Conservation (phyloP, 2,797 vertebrate species). For the Discoglossus pictus region DNA sequence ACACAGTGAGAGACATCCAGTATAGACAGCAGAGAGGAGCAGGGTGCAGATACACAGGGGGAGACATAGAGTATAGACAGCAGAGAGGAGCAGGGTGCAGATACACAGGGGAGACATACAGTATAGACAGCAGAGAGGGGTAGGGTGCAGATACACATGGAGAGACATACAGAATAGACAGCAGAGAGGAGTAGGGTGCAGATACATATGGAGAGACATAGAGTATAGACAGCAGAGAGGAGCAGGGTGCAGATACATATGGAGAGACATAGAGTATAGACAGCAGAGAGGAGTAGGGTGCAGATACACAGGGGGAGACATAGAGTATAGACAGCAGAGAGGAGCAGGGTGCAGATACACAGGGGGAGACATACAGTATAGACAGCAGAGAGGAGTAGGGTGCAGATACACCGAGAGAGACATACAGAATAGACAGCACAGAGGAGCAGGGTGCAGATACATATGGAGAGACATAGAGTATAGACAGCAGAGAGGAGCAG, state of each 20-base stretch:
- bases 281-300: not conserved
- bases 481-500: not conserved
- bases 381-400: not conserved
- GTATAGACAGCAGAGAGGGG: not conserved
- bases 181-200: not conserved
- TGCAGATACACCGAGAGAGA: not conserved
- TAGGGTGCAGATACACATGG: not conserved
- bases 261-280: no score
- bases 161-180: no score
- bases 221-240: no score
- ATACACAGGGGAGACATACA: constrained; percentile 1
- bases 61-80: no score
- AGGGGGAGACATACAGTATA: constrained; percentile 1
- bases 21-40: no score
- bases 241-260: not conserved
- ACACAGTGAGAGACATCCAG: constrained; percentile 4
- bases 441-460: not conserved
- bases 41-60: not conserved
- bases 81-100: not conserved
- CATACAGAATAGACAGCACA: no score
- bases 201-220: constrained; percentile 1
- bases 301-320: not conserved
- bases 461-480: constrained; percentile 1
- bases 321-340: no score
- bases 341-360: not conserved